Evolutionary conservation across 2,113 vertebrate species (phyloP).

Genomic region (Miniopterus natalensis): DNA sequence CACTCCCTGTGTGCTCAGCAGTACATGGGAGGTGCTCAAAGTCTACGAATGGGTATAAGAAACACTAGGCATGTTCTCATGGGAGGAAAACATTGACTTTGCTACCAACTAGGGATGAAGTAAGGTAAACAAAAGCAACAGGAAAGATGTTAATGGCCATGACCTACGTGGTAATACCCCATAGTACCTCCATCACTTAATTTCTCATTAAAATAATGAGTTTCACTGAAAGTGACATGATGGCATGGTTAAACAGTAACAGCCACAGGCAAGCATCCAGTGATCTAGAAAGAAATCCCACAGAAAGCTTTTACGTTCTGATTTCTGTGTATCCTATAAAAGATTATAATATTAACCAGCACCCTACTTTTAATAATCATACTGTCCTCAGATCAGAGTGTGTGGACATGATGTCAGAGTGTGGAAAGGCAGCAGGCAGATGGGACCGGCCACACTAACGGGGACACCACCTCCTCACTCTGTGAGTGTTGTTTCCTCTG

Average conservation of each 20-base stretch:
- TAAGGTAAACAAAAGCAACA: background rate
- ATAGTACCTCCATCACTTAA: background rate
- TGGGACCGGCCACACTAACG: background rate
- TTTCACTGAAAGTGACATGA: background rate
- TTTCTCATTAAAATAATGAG: background rate
- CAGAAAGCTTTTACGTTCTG: accelerated
- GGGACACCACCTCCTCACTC: background rate
- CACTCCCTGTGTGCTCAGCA: accelerated
- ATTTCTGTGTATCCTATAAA: background rate
- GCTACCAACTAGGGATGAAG: no score
- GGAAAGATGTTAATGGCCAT: accelerated
- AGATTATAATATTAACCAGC: background rate
- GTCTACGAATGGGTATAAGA: accelerated
- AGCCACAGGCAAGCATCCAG: background rate
- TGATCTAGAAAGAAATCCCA: background rate
- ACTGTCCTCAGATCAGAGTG: background rate
- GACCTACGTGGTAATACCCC: background rate
- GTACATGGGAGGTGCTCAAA: background rate
- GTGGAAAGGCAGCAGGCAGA: background rate
- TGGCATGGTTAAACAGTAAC: background rate
- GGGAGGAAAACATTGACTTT: background rate
- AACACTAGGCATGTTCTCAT: accelerated
- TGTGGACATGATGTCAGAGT: background rate
- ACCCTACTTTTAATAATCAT: background rate
- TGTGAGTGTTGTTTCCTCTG: no score